Percentiles rank a stretch among this genome's conserved stretches.
These are phyloP conservation scores for Agapornis roseicollis DNA, from an alignment of 2,113 vertebrate genomes.

Conservation along the genomic window DNA sequence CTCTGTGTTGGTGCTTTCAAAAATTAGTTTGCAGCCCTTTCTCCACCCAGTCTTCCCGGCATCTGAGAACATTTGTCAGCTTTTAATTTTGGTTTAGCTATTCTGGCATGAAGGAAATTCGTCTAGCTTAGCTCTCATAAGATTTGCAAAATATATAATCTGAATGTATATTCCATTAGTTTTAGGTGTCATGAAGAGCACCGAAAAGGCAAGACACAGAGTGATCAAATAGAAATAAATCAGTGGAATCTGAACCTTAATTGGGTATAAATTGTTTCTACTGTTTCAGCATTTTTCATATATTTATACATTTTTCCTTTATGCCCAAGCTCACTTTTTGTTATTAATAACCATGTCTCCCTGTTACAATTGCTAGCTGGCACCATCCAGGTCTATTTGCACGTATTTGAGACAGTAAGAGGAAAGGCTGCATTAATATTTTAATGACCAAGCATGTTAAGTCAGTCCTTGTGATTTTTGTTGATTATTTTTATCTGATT, in stretches of 20 bases:
- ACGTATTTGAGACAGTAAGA: not conserved
- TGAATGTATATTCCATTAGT: not conserved
- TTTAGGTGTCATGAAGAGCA: not conserved
- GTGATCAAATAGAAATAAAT: not conserved
- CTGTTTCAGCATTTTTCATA: not conserved
- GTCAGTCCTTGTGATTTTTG: not conserved
- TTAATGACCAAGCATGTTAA: not conserved
- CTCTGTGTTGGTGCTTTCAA: not conserved
- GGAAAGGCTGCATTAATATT: not conserved
- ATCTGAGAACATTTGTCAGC: not conserved
- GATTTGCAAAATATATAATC: not conserved
- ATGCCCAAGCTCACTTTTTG: not conserved
- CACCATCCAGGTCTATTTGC: not conserved
- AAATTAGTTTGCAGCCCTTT: not conserved
- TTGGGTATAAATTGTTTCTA: not conserved
- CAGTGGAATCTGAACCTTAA: not conserved
- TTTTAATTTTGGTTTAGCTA: constrained; percentile 9
- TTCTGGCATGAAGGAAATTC: not conserved
- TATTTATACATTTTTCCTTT: not conserved
- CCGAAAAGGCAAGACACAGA: not conserved
- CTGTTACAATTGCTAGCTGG: not conserved
- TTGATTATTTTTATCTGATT: not conserved
- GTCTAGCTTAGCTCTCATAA: not conserved
- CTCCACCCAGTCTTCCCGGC: not conserved
- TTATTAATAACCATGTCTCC: not conserved